A percentile compares a stretch with the other conserved stretches of the same genome.
Conservation (phyloP, 2,888 invertebrate genomes). For the Phlogophora meticulosa region DNA sequence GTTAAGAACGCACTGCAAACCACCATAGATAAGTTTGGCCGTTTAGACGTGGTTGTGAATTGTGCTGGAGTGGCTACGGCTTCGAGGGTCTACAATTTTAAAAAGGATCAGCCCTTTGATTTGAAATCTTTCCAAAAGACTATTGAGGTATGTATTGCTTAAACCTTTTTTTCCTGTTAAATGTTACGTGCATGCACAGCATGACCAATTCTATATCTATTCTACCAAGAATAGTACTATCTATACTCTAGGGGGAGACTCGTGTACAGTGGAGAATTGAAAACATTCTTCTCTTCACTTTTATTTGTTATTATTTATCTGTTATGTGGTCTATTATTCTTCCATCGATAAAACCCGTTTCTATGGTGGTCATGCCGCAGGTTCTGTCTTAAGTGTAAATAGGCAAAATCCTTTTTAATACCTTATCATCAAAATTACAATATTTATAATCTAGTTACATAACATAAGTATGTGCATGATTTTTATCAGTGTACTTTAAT, state of each 20-base stretch:
- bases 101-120: conserved; percentile 95
- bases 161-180: neutral
- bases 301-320: too few species aligned
- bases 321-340: too few species aligned
- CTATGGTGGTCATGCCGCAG: too few species aligned
- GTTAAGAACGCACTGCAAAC: conserved; percentile 93
- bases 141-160: conserved; percentile 89
- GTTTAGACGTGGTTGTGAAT: conserved; percentile 97
- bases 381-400: too few species aligned
- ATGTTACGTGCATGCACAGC: too few species aligned
- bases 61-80: conserved; percentile 99
- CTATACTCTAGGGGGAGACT: too few species aligned
- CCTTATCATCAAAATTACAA: neutral
- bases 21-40: conserved; percentile 95
- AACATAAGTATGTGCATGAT: neutral
- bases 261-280: too few species aligned
- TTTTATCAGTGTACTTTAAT: conserved; percentile 21
- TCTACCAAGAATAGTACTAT: too few species aligned
- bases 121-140: conserved; percentile 95
- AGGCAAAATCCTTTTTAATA: neutral
- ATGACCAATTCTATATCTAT: too few species aligned
- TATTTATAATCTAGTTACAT: conserved; percentile 3
- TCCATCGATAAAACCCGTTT: too few species aligned
- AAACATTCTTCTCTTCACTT: too few species aligned
- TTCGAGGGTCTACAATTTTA: conserved; percentile 96